A percentile compares a stretch with the other conserved stretches of the same genome.
Conservation (phyloP, 2,113 vertebrate species). For the Mirounga angustirostris region DNA sequence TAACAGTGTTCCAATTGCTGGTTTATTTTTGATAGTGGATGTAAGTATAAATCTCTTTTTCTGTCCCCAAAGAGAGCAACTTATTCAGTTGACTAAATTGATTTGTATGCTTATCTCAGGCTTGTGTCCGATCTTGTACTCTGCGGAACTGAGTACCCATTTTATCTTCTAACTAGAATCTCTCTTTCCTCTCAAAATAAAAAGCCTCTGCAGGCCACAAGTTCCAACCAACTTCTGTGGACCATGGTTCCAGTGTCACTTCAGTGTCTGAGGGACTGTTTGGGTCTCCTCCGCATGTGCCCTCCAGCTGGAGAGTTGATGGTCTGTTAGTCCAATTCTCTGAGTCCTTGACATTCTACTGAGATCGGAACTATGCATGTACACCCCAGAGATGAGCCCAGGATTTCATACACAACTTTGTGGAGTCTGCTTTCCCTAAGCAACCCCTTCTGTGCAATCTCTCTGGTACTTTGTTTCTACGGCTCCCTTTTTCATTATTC, state of each 20-base stretch:
- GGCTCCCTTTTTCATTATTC: not conserved
- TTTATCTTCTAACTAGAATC: not conserved
- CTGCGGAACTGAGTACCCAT: not conserved
- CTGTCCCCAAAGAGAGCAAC: not conserved
- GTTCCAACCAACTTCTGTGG: not conserved
- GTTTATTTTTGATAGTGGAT: not conserved
- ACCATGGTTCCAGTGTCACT: not conserved
- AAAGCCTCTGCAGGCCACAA: not conserved
- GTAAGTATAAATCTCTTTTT: not conserved
- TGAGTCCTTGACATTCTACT: not conserved
- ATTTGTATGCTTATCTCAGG: not conserved
- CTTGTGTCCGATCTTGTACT: not conserved
- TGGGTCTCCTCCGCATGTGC: not conserved
- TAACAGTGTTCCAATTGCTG: not conserved
- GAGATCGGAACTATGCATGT: not conserved
- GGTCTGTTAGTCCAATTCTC: not conserved
- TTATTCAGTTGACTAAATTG: not conserved
- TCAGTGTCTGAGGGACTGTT: not conserved
- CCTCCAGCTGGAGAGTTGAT: not conserved
- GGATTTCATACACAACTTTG: not conserved
- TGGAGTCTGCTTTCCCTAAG: accelerated
- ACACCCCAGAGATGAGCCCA: not conserved
- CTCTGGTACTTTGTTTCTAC: not conserved
- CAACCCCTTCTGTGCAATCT: not conserved
- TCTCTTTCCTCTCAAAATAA: not conserved